These are phyloP conservation scores for Mesitornis unicolor DNA, from an alignment of 2,113 vertebrate genomes.

Conservation along the genomic window DNA sequence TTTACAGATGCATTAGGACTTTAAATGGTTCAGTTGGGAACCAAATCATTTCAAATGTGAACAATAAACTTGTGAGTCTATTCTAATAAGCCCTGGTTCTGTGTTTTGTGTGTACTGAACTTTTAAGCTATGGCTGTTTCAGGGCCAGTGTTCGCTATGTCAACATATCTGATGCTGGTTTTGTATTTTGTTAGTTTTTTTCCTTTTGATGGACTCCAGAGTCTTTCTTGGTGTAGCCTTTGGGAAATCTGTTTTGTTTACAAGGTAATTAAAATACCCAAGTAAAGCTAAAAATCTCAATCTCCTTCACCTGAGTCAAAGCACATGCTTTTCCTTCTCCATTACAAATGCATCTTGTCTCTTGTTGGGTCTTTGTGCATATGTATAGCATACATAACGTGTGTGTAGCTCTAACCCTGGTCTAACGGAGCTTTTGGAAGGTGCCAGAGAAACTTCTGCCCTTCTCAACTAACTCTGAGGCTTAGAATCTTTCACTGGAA, in stretches of 20 bases:
- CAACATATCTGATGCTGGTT: background rate
- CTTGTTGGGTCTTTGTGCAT: background rate
- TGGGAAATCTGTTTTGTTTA: background rate
- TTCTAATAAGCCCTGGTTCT: constrained; percentile 15
- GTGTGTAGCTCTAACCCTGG: background rate
- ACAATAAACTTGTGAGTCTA: constrained; percentile 62
- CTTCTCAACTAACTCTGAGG: background rate
- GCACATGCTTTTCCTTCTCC: background rate
- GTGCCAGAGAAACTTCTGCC: background rate
- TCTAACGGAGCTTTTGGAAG: background rate
- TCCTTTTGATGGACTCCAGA: background rate
- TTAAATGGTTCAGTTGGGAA: constrained; percentile 20
- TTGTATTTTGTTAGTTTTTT: background rate
- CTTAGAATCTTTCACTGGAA: background rate
- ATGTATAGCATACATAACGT: too few species aligned
- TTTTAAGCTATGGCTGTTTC: background rate
- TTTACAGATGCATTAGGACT: constrained; percentile 66
- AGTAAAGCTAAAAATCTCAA: too few species aligned
- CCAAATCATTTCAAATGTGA: constrained; percentile 51
- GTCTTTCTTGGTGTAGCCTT: background rate
- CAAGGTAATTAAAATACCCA: background rate
- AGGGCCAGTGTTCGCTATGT: background rate
- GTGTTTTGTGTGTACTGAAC: background rate
- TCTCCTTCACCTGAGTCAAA: background rate
- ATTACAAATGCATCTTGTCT: background rate